phyloP scores from a whole-genome alignment of 2,113 vertebrate genomes.

The Hemiscyllium ocellatum region DNA sequence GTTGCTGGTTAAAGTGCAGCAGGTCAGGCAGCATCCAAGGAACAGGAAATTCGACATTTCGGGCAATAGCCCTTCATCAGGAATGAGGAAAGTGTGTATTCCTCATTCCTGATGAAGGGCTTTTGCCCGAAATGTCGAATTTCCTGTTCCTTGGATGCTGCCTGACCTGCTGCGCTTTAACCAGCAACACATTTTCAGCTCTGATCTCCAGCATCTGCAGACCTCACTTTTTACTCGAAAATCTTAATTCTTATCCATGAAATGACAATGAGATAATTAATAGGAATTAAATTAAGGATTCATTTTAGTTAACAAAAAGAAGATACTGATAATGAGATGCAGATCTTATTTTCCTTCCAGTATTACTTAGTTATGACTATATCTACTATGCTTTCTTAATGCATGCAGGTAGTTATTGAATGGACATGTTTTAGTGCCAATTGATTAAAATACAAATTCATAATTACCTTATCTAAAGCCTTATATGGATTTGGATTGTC shows the following conservation, averaged over 20 bases:
- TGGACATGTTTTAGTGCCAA: neutral
- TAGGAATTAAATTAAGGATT: neutral
- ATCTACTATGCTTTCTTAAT: neutral
- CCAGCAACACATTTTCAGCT: too few relatives aligned
- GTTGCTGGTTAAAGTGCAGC: too few relatives aligned
- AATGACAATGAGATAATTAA: neutral
- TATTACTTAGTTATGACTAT: neutral
- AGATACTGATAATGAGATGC: neutral
- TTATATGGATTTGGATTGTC: conserved; percentile 48
- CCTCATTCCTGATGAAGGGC: too few relatives aligned
- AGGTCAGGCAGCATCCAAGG: too few relatives aligned
- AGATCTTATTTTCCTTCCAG: neutral
- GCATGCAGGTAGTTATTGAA: neutral
- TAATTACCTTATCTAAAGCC: conserved; percentile 53
- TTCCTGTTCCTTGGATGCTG: too few relatives aligned
- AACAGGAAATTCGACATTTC: too few relatives aligned
- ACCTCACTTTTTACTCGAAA: too few relatives aligned
- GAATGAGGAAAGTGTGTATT: too few relatives aligned
- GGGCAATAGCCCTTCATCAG: too few relatives aligned
- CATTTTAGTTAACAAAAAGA: neutral
- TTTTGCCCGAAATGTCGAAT: too few relatives aligned
- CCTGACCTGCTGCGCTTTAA: too few relatives aligned
- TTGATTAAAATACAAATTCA: neutral
- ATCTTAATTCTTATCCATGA: neutral
- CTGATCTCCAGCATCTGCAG: too few relatives aligned